Evolutionary conservation across 2,888 invertebrate species (phyloP), one percentile per base, ranked within the genome.

Genomic region (Bruchidius siliquastri): DNA sequence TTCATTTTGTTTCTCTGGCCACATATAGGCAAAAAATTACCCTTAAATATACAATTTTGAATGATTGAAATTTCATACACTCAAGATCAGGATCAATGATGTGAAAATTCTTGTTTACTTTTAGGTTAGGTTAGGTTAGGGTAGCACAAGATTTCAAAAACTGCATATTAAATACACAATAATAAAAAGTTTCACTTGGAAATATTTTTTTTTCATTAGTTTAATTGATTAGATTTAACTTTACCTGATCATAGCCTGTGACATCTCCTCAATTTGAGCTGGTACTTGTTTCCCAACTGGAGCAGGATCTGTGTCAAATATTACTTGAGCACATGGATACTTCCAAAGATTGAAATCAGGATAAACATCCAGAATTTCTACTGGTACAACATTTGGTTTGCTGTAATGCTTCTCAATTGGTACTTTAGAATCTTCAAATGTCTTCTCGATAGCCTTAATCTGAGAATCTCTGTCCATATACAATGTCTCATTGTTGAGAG

Each of bases 301-400:
- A 6, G 98, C 97, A 13, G 99, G 99, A 88, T 99, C 99, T 0
- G 97, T 95, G 86, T 99, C 99, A 86, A 99, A 99, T 83, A 98
- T 97, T 78, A 99, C 99, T 87, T 95, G 95, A 70, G 99, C 98
- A 87, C 98, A 99, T 0, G 98, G 97, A 88, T 97, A 97, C 85
- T 96, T 97, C 99, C 99, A 99, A 83, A 97, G 90, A 81, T 94
- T 94, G 85, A 98, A 99, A 87, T 99, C 99, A 18, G 99, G 99
- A 87, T 93, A 97, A 21, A 99, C 90, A 0, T 95, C 91, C 84
- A 96, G 88, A 69, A 96, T 88, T 86, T 98, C 97, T 10, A 97
- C 92, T 0, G 99, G 96, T 3, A 92, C 91, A 67, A 99, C 97
- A 81, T 96, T 96, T 0, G 97, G 96, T 87, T 99, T 99, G 84